These are phyloP conservation scores for Bryconaethiops microstoma DNA, from an alignment of 2,797 vertebrate species.

Conservation along the genomic window DNA sequence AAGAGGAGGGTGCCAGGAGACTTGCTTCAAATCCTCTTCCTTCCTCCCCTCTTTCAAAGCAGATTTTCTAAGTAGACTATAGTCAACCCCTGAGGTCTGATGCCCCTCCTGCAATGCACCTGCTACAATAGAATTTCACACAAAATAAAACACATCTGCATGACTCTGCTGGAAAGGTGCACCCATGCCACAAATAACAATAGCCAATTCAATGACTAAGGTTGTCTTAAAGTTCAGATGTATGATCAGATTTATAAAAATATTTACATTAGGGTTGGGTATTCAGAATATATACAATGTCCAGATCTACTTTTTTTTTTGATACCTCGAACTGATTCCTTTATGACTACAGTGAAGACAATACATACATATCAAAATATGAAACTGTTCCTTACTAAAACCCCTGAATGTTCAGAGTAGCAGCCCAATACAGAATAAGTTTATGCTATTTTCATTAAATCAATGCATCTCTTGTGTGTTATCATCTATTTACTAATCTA, in stretches of 20 bases:
- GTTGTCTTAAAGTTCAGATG: not conserved
- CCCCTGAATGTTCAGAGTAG: no score
- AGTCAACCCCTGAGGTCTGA: slow-evolving; percentile 73
- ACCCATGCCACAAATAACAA: slow-evolving; percentile 67
- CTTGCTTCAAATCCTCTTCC: slow-evolving; percentile 46
- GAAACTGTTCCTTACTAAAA: no score
- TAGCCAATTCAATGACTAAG: not conserved
- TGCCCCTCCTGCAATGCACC: slow-evolving; percentile 74
- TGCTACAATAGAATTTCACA: slow-evolving; percentile 78
- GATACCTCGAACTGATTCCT: no score
- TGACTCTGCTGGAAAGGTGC: slow-evolving; percentile 67
- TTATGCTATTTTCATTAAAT: no score
- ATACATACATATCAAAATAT: no score
- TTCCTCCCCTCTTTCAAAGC: slow-evolving; percentile 67
- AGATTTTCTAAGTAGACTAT: slow-evolving; percentile 72
- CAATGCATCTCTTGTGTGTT: no score
- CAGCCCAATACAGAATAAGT: no score
- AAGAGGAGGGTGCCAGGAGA: slow-evolving; percentile 30
- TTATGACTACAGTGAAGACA: no score
- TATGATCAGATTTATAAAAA: not conserved
- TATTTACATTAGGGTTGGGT: not conserved
- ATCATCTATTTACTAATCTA: no score
- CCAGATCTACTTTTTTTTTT: no score
- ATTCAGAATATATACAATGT: not conserved
- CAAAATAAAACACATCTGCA: slow-evolving; percentile 71